Conservation (phyloP, 2,888 invertebrate genomes). For the Oscheius sp. region DNA sequence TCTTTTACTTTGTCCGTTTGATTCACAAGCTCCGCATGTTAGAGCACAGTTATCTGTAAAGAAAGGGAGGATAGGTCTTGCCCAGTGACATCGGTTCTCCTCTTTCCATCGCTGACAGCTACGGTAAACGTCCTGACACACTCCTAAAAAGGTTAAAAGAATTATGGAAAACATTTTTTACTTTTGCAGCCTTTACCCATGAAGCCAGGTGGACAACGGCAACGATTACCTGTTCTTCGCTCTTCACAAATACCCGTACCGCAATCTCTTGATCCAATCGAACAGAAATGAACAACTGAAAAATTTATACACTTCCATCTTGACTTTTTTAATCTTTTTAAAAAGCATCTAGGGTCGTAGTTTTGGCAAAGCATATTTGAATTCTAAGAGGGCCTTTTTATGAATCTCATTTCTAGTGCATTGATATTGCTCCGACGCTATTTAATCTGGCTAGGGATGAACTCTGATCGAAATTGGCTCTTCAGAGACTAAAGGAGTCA, state of each 20-base stretch:
- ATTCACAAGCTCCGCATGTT: conserved; percentile 58
- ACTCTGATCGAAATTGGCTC: conserved; percentile 16
- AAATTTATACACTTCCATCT: no score
- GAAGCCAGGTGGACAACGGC: conserved; percentile 59
- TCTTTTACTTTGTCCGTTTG: conserved; percentile 47
- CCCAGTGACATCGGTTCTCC: conserved; percentile 65
- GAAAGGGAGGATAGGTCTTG: conserved; percentile 60
- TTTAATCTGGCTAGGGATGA: conserved; percentile 17
- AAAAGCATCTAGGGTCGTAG: not conserved
- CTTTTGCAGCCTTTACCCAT: conserved; percentile 62
- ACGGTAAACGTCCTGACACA: conserved; percentile 67
- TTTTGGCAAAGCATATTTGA: conserved; percentile 26
- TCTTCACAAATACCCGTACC: conserved; percentile 47
- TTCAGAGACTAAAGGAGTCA: not conserved
- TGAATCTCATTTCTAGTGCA: conserved; percentile 28
- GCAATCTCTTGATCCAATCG: conserved; percentile 45
- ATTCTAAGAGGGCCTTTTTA: conserved; percentile 28
- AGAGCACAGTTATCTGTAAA: conserved; percentile 67
- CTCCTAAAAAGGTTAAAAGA: conserved; percentile 55
- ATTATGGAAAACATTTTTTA: conserved; percentile 21
- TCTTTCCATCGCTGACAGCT: conserved; percentile 64
- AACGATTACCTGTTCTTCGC: conserved; percentile 50
- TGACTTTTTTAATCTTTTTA: not conserved
- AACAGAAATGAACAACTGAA: conserved; percentile 58
- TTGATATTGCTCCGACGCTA: conserved; percentile 24